A percentile compares a stretch with the other conserved stretches of the same genome.
Conservation (phyloP, 2,888 invertebrate genomes). For the Cephalotes varians region DNA sequence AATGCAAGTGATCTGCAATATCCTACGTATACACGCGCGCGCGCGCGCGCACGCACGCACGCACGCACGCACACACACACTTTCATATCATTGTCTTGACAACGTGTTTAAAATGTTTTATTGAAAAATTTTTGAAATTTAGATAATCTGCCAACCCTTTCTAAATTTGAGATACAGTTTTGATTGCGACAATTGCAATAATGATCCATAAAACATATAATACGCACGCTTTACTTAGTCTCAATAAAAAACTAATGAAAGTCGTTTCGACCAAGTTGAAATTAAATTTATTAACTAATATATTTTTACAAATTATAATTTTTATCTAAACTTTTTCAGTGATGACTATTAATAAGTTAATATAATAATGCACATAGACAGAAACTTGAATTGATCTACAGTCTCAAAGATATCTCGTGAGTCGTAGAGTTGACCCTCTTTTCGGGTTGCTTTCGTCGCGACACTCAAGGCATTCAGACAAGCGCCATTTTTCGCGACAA, state of each 20-base stretch:
- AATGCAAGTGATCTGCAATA: neutral
- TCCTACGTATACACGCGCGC: neutral
- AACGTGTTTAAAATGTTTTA: neutral
- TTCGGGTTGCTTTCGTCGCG: conserved; percentile 57
- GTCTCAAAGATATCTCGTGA: conserved; percentile 15
- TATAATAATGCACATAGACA: conserved; percentile 4
- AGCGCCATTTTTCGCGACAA: conserved; percentile 77
- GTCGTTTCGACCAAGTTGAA: neutral
- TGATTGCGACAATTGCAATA: neutral
- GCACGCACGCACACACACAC: neutral
- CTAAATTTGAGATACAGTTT: conserved; percentile 53
- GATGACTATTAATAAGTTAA: neutral
- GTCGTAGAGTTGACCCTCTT: conserved; percentile 66
- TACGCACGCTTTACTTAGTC: neutral
- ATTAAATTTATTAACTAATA: neutral
- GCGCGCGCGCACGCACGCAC: too few relatives aligned
- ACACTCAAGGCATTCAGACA: conserved; percentile 71
- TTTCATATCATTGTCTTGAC: neutral
- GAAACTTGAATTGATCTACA: neutral
- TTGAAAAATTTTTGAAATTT: conserved; percentile 54
- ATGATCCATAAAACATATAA: neutral
- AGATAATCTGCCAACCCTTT: conserved; percentile 70
- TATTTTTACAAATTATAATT: neutral
- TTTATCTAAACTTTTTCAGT: neutral
- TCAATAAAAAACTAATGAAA: neutral